Evolutionary conservation across 2,113 vertebrate species (phyloP).

Genomic region (Brachypodius melanocephalos): DNA sequence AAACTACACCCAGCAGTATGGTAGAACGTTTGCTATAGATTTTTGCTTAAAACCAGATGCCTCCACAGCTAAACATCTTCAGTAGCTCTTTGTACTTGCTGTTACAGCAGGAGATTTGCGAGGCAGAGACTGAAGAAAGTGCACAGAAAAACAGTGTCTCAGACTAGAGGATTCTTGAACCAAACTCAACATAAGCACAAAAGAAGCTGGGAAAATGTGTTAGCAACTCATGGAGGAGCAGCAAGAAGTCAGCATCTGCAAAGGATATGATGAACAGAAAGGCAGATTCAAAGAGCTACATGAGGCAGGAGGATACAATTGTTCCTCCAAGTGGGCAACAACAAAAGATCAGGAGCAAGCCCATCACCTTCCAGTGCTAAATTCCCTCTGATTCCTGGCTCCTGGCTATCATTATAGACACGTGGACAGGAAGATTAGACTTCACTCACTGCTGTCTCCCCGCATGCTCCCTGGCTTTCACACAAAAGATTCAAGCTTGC

Average conservation of each 20-base stretch:
- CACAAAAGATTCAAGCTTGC: background rate
- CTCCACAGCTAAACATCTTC: background rate
- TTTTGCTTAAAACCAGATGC: background rate
- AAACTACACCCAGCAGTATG: background rate
- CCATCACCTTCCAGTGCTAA: background rate
- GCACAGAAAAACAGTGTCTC: background rate
- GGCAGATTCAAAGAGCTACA: background rate
- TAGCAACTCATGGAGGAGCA: background rate
- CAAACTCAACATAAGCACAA: background rate
- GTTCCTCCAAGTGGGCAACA: background rate
- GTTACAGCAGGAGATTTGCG: background rate
- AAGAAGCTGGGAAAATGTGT: background rate
- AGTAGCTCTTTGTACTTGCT: background rate
- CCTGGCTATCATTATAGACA: background rate
- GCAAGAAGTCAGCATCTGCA: background rate
- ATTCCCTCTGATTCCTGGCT: background rate
- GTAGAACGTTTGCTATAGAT: background rate
- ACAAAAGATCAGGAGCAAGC: background rate
- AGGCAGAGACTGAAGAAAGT: background rate
- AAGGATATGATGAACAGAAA: background rate
- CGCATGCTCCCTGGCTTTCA: background rate
- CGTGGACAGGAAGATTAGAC: background rate
- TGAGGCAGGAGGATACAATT: rapidly evolving
- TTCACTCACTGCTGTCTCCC: background rate
- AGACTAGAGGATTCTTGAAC: background rate